Conservation (phyloP, 2,113 vertebrate species). For the Cavia porcellus region DNA sequence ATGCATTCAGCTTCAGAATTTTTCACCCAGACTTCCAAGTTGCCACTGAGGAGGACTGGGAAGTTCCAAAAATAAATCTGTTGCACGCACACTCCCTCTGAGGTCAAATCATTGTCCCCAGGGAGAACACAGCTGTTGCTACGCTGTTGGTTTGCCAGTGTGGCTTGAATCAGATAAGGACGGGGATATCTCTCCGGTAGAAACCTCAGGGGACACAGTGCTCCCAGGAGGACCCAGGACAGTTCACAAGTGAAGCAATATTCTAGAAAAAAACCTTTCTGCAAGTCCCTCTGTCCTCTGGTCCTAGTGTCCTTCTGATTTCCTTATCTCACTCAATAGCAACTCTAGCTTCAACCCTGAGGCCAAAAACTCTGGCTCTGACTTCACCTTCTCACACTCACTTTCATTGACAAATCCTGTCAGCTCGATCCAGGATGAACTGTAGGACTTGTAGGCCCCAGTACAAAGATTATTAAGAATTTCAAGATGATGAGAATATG, state of each 20-base stretch:
- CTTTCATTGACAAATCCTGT: not conserved
- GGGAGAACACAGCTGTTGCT: slow-evolving; percentile 74
- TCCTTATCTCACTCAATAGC: not conserved
- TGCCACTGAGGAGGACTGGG: slow-evolving; percentile 62
- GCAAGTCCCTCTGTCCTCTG: not conserved
- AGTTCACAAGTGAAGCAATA: not conserved
- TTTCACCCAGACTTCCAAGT: slow-evolving; percentile 56
- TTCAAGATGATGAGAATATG: not conserved
- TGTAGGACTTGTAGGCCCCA: not conserved
- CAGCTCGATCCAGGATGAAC: not conserved
- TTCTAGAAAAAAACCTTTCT: slow-evolving; percentile 19
- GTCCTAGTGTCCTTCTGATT: not conserved
- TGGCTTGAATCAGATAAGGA: not conserved
- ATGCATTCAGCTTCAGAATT: slow-evolving; percentile 47
- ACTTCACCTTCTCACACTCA: not conserved
- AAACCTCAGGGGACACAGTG: not conserved
- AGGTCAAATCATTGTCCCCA: slow-evolving; percentile 71
- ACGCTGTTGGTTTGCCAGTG: not conserved
- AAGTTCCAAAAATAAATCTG: slow-evolving; percentile 75
- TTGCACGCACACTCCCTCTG: slow-evolving; percentile 31
- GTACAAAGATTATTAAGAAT: slow-evolving; percentile 1
- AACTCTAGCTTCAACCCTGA: not conserved
- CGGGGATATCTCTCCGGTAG: not conserved
- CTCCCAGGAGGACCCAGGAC: not conserved
- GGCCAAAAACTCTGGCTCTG: not conserved